Evolutionary conservation across 2,888 invertebrate species (phyloP), one percentile per base, ranked within the genome.

Genomic region (Tupiocoris notatus): DNA sequence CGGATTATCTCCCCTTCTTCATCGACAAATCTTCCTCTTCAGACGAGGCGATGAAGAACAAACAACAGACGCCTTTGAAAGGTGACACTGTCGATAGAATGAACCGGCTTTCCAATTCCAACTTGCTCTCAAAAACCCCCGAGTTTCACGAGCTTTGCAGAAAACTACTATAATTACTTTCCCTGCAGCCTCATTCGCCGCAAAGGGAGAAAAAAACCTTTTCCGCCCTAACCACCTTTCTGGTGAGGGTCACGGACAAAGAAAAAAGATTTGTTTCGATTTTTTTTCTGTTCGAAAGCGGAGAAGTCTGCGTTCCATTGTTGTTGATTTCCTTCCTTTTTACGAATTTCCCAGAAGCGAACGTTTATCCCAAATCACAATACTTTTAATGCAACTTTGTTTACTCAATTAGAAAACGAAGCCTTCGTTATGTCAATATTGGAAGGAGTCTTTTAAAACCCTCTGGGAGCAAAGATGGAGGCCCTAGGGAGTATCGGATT

Each of bases 321-420:
- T 39, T 39, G 39, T 39, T 39, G 39, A 39, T 39, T 39, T 12
- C 12, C 39, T 39, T 39, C 39, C 12, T 39, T 39, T 39, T 39
- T n/a, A n/a, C n/a, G n/a, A n/a, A n/a, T n/a, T n/a, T 12, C 39
- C 12, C 39, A 12, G 39, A 39, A 7, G 39, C 39, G 12, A 39
- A 12, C 39, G 39, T 12, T 23, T 59, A 22, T 22, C 70, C 59
- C n/a, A 73, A 73, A 62, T 62, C 73, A 73, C 73, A 73, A 73
- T 73, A 73, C 73, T 73, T 62, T 70, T 73, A 73, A 73, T 73
- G 73, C 73, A 62, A 18, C 20, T 61, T 54, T 73, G 73, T 73
- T 73, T 62, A 63, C 73, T 73, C 73, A 73, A 73, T 73, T 73
- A 73, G 73, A 61, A 59, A 73, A 73, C 73, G 73, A 56, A 62